Evolutionary conservation across 1,140 invertebrate genomes (phyloP), one percentile per base, ranked within the genome.

Genomic region (honey bee (Apis mellifera)): DNA sequence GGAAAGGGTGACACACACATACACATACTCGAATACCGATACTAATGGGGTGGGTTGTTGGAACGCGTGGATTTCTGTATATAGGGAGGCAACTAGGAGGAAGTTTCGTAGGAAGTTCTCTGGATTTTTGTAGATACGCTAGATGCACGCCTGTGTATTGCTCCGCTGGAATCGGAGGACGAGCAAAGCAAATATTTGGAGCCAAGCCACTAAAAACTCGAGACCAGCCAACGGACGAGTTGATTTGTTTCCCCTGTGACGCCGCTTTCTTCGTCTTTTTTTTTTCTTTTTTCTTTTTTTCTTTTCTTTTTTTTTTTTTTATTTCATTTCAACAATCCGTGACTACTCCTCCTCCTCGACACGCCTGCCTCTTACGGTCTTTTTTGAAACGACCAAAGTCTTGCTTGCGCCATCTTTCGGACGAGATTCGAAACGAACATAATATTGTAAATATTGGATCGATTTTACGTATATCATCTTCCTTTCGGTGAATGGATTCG

Each of bases 171-270:
- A 90, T 84, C 78, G 82, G 83, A 70, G 85, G 86, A 88, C 90
- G 91, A 84, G 89, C 87, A 90, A 89, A 92, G 90, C 92, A 93
- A 94, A 93, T 93, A 94, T 94, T 94, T 94, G 93, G 93, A 94
- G 90, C 90, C 89, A 89, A 89, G 93, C 93, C 93, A 94, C 92
- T 94, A 93, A 94, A 94, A 93, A 94, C 90, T 93, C 90, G 90
- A 91, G 89, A 83, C 93, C 89, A 93, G 93, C 93, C 93, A 94
- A 92, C 90, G 87, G 90, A 91, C 90, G 86, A 93, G 90, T 93
- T 93, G 93, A 94, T 94, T 94, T 94, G 93, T 93, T 94, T 92
- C 89, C 89, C 89, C 32, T 90, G 92, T 89, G 91, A 92, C 91
- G 85, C 84, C 89, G 85, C 86, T 79, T 86, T 89, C 85, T 71